Base-by-base conservation (phyloP, 2,113 vertebrate genomes). In the Heterotilapia buettikoferi region DNA sequence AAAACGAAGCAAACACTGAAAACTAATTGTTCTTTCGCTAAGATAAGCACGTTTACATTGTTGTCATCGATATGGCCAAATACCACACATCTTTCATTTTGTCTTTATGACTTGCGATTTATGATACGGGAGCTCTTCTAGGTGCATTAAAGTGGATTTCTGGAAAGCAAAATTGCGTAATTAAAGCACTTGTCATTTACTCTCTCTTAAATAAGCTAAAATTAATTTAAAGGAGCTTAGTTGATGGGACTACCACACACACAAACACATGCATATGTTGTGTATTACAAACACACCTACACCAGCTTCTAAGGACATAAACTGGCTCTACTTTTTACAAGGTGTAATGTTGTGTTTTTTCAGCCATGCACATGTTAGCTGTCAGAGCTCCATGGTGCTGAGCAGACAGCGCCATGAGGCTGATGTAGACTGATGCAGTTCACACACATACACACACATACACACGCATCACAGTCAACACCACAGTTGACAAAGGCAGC, bases 381-480 rank as follows among this genome's bases (percentile, higher is more conserved):
- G 54, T 81, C 54, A 38, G 61, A 82, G 56, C 59, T 83, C 13
- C 45, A 12, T 56, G 83, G 83, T 88, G 57, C 85, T 86, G 82
- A 89, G 87, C 57, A 73, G 38, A 85, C 78, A 91, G 85, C 66
- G 45, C 85, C 79, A 78, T 33, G 12, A 81, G 18, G 81, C 81
- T 86, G 80, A 43, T 78, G 80, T 11, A 86, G 29, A 47, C 80
- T 80, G 68, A 47, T 78, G 40, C 88, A 71, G 53, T 83, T 84
- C 80, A 66, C 66, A 68, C 56, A 63, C 66, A 73, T 45, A 50
- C 80, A 66, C 66, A 68, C 56, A 63, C 66, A 73, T 45, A 50
- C 12, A 66, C 83, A 84, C 68, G 18, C 50, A 78, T 38, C 16
- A 43, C 78, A 85, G 66, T 36, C 63, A 82, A 47, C 59, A 43